Evolutionary conservation across 2,113 vertebrate species (phyloP).

Genomic region (Nothoprocta perdicaria): DNA sequence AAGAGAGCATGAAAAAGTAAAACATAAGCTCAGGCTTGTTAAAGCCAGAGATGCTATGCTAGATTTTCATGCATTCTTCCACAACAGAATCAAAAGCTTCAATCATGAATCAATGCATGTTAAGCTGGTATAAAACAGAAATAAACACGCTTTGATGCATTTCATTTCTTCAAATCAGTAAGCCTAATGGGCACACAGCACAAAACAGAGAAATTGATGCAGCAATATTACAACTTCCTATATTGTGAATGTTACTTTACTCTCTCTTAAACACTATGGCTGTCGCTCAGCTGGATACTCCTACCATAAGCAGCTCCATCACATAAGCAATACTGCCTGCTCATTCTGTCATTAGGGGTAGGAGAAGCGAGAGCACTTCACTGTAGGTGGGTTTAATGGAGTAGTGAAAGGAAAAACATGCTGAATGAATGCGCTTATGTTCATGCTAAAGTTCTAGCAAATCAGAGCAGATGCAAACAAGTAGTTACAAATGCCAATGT

Average conservation of each 20-base stretch:
- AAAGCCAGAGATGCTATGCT: not conserved
- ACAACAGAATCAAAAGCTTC: not conserved
- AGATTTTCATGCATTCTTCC: not conserved
- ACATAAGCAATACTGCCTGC: not conserved
- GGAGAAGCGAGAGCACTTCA: not conserved
- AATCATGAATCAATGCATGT: rapidly evolving
- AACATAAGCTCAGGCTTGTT: not conserved
- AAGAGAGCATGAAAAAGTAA: not conserved
- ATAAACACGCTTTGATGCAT: not conserved
- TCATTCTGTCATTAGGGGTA: not conserved
- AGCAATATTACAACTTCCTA: not conserved
- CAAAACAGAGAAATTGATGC: not conserved
- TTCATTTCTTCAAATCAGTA: not conserved
- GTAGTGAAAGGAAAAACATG: not conserved
- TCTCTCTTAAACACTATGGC: not conserved
- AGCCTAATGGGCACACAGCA: not conserved
- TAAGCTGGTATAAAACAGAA: not conserved
- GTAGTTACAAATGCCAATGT: not conserved
- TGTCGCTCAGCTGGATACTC: not conserved
- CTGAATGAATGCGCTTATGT: not conserved
- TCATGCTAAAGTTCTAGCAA: not conserved
- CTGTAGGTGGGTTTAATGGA: not conserved
- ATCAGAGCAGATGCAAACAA: not conserved
- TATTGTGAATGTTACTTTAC: not conserved
- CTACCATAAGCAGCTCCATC: not conserved